A percentile compares a stretch with the other conserved stretches of the same genome.
phyloP scores from a whole-genome alignment of 2,797 vertebrate genomes.

The Dendrocincla tyrannina region DNA sequence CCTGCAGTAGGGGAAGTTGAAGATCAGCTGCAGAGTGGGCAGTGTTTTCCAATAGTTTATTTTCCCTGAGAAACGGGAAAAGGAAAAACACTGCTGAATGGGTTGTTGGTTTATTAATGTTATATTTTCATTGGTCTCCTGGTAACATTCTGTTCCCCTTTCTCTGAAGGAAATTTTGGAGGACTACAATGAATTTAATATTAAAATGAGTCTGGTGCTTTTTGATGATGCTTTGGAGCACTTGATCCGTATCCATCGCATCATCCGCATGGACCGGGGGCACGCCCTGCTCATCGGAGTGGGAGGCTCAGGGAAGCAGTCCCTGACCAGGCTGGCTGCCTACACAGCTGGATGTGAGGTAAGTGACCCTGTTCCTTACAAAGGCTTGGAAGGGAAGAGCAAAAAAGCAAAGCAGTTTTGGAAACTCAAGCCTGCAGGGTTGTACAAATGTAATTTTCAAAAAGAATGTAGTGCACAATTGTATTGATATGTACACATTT shows the following conservation, averaged over 20 bases:
- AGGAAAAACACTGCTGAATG: background rate
- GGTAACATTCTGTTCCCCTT: slow-evolving; percentile 3
- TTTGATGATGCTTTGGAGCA: slow-evolving; percentile 96
- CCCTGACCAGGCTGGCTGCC: slow-evolving; percentile 89
- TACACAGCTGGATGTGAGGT: slow-evolving; percentile 92
- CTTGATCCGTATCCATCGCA: slow-evolving; percentile 87
- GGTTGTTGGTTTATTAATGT: background rate
- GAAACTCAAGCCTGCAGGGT: background rate
- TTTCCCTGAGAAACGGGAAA: background rate
- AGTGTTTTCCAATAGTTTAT: background rate
- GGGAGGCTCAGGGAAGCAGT: slow-evolving; percentile 94
- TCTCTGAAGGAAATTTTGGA: slow-evolving; percentile 89
- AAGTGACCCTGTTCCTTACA: background rate
- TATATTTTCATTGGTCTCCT: background rate
- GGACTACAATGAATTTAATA: slow-evolving; percentile 89
- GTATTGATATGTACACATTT: background rate
- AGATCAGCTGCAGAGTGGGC: background rate
- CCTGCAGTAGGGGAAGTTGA: background rate
- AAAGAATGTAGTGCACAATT: background rate
- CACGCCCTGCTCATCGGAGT: slow-evolving; percentile 92
- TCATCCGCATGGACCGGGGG: slow-evolving; percentile 88
- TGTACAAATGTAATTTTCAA: background rate
- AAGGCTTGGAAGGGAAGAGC: background rate
- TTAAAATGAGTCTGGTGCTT: slow-evolving; percentile 90
- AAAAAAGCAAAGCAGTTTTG: background rate